Base-by-base conservation (phyloP, 1,140 invertebrate genomes). In the Mizuhopecten yessoensis region DNA sequence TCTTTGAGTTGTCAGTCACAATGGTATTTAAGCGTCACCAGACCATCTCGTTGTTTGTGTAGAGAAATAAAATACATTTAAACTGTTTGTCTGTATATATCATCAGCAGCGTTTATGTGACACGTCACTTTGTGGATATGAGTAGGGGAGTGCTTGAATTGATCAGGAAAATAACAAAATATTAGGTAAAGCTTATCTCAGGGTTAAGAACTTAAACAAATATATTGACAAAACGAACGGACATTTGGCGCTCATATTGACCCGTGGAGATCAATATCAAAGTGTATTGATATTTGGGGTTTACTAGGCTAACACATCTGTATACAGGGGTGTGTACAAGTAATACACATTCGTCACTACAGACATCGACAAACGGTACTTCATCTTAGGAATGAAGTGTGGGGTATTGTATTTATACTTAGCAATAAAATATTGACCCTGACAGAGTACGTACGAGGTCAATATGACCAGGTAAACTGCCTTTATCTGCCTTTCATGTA, bases 191-290 rank as follows among this genome's bases (percentile, higher is more conserved):
- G 23, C 57, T 75, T 75, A 75, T n/a, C 23, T 0, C 5, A 75
- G 23, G 57, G 23, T 29, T 75, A 75, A 75, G 2, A 75, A 75
- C 23, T 75, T 75, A 75, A 75, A 75, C 29, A 75, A 9, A 75
- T n/a, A 29, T 75, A 75, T 75, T 75, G 57, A 75, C 57, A 75
- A n/a, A 75, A 75, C 57, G 29, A n/a, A 75, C 29, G 57, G 57
- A 75, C 57, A 75, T 75, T 75, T 75, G 1, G n/a, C 23, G n/a
- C n/a, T 75, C n/a, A 75, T 75, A 75, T 75, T 75, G 57, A 75
- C 57, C 57, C 29, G n/a, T 17, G 1, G 57, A 75, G 57, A 75
- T 75, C 57, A 29, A 29, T 75, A 75, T 75, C 57, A 75, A 75
- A 75, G 57, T 75, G 57, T 75, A 75, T 75, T 75, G 57, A 75